phyloP scores from a whole-genome alignment of 2,113 vertebrate species.

The Eubucco bourcierii region DNA sequence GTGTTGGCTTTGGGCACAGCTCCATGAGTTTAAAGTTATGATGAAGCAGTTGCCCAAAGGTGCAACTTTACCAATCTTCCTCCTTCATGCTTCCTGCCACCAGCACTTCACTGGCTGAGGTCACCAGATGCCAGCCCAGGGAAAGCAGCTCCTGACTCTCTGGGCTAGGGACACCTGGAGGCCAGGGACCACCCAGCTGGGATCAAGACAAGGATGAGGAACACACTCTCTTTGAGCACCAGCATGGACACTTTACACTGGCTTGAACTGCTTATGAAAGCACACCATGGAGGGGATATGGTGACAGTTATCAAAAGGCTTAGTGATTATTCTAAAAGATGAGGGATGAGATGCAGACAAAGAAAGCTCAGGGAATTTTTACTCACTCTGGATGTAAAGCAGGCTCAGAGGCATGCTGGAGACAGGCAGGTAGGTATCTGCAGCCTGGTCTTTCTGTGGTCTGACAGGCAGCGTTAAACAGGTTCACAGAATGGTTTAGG shows the following conservation, averaged over 20 bases:
- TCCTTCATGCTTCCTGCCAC: neutral
- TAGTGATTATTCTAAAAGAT: neutral
- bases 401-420: neutral
- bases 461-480: neutral
- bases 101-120: neutral
- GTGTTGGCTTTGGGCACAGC: neutral
- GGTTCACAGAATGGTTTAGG: too few relatives aligned
- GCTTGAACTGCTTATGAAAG: neutral
- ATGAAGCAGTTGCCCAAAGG: neutral
- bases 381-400: neutral
- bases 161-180: neutral
- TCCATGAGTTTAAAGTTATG: accelerated
- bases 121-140: neutral
- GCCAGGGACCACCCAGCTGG: neutral
- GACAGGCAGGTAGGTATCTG: neutral
- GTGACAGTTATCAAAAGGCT: neutral
- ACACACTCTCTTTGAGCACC: neutral
- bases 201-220: neutral
- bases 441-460: neutral
- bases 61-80: neutral
- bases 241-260: neutral
- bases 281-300: accelerated
- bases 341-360: neutral
- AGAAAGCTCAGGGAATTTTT: neutral
- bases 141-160: neutral